Evolutionary conservation across 2,888 invertebrate species (phyloP), one percentile per base, ranked within the genome.

Genomic region (Xylophagus ater): DNA sequence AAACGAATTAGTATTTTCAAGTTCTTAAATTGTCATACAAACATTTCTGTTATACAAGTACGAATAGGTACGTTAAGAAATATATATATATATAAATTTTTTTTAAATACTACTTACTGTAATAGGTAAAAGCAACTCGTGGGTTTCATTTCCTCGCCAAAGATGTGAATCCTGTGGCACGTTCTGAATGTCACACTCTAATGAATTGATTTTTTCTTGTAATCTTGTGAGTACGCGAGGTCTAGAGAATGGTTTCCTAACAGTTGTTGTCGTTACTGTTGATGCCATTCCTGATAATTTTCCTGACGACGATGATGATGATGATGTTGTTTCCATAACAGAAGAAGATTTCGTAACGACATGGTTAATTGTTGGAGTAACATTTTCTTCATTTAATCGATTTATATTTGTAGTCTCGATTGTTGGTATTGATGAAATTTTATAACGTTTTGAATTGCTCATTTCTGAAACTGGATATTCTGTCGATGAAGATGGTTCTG

Each of bases 111-210:
- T 37, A 67, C 73, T 75, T 66, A 79, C 79, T 69, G 70, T 73
- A 56, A 74, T 69, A 17, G 79, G 78, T 39, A 80, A 64, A 52
- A 73, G 70, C 49, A 79, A 66, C 57, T 80, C 78, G 54, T 78
- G 79, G 12, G 79, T 80, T 58, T 79, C 78, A 55, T 79, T 79
- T 52, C 77, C 77, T 32, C 78, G 72, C 79, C 79, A 79, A 48
- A 78, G 65, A 46, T 74, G 71, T 32, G 77, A 76, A 53, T 76
- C 76, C 46, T 69, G 68, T 34, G 78, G 76, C 53, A 78, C 62
- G 52, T 72, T 70, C 48, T 76, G 74, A 51, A 78, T 67, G 59
- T 78, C 77, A 52, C 78, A 78, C 57, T 76, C 75, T 50, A 78
- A 61, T 33, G 73, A 70, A 56, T 71, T 74, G 52, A 76, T 67